A percentile compares a stretch with the other conserved stretches of the same genome.
Conservation (phyloP, 2,797 vertebrate species). For the Characodon lateralis region DNA sequence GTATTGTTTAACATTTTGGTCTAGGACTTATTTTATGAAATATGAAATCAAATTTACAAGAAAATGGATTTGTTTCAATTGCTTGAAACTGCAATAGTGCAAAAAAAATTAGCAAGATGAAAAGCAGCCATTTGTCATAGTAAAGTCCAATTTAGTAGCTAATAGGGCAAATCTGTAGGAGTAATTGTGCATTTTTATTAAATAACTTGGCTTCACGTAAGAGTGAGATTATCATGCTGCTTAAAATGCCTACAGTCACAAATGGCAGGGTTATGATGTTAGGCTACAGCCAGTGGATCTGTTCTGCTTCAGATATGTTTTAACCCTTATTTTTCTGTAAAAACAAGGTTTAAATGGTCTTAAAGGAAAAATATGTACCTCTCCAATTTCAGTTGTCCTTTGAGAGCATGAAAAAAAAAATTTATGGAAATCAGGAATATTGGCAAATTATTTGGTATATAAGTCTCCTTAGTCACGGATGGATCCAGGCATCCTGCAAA, state of each 20-base stretch:
- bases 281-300: background rate
- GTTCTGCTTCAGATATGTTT: background rate
- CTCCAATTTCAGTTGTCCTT: background rate
- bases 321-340: background rate
- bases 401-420: background rate
- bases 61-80: background rate
- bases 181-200: too few relatives aligned
- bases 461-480: background rate
- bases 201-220: too few relatives aligned
- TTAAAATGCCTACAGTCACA: background rate
- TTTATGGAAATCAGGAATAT: background rate
- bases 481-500: background rate
- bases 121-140: background rate
- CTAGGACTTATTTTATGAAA: background rate
- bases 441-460: background rate
- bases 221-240: background rate
- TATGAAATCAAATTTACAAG: background rate
- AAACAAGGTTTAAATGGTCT: background rate
- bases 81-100: background rate
- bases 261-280: background rate
- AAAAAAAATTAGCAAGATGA: background rate
- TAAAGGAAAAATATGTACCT: background rate
- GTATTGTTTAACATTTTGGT: background rate
- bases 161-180: background rate
- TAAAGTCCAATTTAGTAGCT: background rate